These are phyloP conservation scores for Drosophila paracracens DNA, from an alignment of 2,888 invertebrate species.

Conservation along the genomic window DNA sequence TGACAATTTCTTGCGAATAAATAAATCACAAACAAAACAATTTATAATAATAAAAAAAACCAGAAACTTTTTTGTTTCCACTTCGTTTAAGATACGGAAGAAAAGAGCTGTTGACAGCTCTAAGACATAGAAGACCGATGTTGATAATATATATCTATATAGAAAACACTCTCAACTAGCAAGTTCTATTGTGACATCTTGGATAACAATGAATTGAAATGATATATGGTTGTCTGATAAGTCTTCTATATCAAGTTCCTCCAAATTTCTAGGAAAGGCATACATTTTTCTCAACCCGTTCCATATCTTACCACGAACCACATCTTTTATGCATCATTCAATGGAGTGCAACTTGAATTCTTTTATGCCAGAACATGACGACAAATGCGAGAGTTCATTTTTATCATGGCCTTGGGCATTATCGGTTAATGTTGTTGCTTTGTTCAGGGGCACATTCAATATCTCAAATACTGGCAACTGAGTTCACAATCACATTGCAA, in stretches of 20 bases:
- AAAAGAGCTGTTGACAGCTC: background rate
- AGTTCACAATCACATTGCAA: conserved; percentile 18
- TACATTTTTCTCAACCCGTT: background rate
- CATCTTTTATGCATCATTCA: background rate
- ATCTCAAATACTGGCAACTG: conserved; percentile 7
- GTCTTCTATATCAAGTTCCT: background rate
- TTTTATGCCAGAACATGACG: background rate
- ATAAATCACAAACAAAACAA: background rate
- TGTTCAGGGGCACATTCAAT: background rate
- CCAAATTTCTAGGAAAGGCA: too few relatives aligned
- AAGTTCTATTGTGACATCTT: background rate
- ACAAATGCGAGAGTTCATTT: background rate
- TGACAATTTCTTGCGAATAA: background rate
- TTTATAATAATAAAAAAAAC: background rate
- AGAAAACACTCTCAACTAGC: background rate
- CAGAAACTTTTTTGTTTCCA: background rate
- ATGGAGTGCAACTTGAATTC: background rate
- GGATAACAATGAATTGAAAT: background rate
- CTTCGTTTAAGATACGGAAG: background rate
- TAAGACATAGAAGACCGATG: background rate
- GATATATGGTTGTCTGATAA: background rate
- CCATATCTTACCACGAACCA: background rate
- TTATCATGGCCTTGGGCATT: conserved; percentile 7
- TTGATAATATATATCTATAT: background rate
- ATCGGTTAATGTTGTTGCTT: conserved; percentile 20